A percentile compares a stretch with the other conserved stretches of the same genome.
phyloP scores from a whole-genome alignment of 2,113 vertebrate species.

The Zapus hudsonius region DNA sequence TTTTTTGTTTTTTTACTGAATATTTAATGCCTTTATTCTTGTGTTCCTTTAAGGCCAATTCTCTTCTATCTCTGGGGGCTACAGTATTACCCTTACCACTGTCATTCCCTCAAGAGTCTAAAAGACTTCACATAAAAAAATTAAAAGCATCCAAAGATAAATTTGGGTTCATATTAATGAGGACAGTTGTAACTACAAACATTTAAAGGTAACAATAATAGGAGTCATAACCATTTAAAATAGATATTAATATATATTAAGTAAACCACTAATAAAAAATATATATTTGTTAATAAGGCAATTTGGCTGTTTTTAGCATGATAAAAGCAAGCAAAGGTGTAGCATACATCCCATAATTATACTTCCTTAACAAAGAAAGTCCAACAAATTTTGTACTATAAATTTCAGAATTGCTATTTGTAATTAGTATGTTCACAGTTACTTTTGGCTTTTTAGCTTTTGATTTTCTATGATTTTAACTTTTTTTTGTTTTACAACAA shows the following conservation, averaged over 20 bases:
- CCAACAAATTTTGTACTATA: background rate
- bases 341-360: background rate
- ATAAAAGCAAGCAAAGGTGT: background rate
- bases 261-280: constrained; percentile 33
- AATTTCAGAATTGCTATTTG: background rate
- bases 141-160: constrained; percentile 2
- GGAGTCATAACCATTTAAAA: background rate
- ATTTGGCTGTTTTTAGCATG: background rate
- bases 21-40: too few species aligned
- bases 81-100: too few species aligned
- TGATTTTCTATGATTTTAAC: background rate
- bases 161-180: constrained; percentile 5
- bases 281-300: constrained; percentile 30
- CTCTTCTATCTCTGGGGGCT: too few species aligned
- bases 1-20: too few species aligned
- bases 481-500: constrained; percentile 47
- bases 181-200: constrained; percentile 24
- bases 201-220: constrained; percentile 23
- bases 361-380: constrained; percentile 9
- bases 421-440: background rate
- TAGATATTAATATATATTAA: constrained; percentile 14
- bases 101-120: too few species aligned
- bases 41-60: too few species aligned
- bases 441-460: background rate
- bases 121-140: background rate